Conservation (phyloP, 2,113 vertebrate genomes). For the Cyphomyrus plagiostoma region DNA sequence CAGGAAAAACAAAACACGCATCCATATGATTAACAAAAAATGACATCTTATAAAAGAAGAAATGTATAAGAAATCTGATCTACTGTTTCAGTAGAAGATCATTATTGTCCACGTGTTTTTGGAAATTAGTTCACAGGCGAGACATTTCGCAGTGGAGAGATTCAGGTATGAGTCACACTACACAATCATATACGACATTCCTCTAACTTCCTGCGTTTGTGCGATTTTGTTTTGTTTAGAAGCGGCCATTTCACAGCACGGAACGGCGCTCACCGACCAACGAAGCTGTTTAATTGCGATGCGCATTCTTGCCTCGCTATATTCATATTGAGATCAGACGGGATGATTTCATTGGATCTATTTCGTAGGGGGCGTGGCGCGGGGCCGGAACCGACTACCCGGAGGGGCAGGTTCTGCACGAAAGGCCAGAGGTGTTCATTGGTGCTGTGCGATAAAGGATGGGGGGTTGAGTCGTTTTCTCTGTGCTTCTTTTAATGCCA, state of each 20-base stretch:
- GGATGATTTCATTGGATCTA: constrained; percentile 5
- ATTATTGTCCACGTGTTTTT: neutral
- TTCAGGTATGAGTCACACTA: neutral
- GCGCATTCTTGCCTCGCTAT: neutral
- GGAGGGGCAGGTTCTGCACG: neutral
- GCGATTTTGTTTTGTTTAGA: neutral
- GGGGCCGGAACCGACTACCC: neutral
- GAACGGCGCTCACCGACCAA: neutral
- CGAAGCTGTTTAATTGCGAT: neutral
- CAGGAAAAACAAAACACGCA: neutral
- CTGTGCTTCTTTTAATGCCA: neutral
- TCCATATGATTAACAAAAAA: neutral
- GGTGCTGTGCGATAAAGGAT: neutral
- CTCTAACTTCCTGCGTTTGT: neutral
- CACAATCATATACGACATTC: neutral
- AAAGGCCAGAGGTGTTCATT: neutral
- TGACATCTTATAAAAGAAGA: neutral
- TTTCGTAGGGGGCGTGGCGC: neutral
- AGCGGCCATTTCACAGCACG: neutral
- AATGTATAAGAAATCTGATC: neutral
- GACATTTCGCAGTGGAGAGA: neutral
- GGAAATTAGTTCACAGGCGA: neutral
- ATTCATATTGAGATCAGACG: neutral
- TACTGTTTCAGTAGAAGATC: neutral
- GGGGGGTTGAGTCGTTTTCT: neutral